phyloP scores from a whole-genome alignment of 1,140 invertebrate genomes.

The Drosophila subobscura region DNA sequence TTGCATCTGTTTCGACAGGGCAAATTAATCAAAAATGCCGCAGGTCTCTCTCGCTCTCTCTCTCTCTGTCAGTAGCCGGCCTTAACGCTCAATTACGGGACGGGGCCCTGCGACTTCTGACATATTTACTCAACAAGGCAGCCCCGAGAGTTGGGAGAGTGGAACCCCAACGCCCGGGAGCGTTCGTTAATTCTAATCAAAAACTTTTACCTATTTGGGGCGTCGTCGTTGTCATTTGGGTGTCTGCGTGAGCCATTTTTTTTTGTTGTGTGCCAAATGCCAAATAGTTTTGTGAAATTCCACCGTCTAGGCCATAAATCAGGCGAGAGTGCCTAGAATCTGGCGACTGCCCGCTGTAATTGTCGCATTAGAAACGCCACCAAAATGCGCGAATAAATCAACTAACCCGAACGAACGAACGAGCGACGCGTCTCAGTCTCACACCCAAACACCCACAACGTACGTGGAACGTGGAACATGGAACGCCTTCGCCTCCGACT shows the following conservation, averaged over 20 bases:
- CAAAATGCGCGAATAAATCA: constrained; percentile 75
- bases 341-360: constrained; percentile 65
- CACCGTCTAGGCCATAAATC: constrained; percentile 68
- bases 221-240: constrained; percentile 30
- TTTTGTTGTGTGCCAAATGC: constrained; percentile 66
- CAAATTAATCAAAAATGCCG: constrained; percentile 67
- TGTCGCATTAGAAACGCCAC: constrained; percentile 80
- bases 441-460: constrained; percentile 22
- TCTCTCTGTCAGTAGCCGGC: constrained; percentile 32
- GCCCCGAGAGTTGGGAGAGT: constrained; percentile 28
- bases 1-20: constrained; percentile 71
- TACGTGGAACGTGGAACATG: constrained; percentile 14
- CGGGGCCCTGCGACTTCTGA: constrained; percentile 41
- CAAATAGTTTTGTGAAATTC: constrained; percentile 71
- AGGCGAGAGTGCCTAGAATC: constrained; percentile 69
- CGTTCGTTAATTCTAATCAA: constrained; percentile 53
- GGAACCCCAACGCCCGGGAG: constrained; percentile 11
- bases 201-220: constrained; percentile 55
- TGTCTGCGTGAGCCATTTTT: constrained; percentile 43
- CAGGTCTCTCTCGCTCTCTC: constrained; percentile 16
- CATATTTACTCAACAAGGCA: constrained; percentile 77
- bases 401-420: constrained; percentile 41
- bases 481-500: not conserved
- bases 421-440: too few species aligned
- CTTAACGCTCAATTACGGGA: constrained; percentile 70